Evolutionary conservation across 2,888 invertebrate genomes (phyloP), one percentile per base, ranked within the genome.

Genomic region (Stenodema calcarata): DNA sequence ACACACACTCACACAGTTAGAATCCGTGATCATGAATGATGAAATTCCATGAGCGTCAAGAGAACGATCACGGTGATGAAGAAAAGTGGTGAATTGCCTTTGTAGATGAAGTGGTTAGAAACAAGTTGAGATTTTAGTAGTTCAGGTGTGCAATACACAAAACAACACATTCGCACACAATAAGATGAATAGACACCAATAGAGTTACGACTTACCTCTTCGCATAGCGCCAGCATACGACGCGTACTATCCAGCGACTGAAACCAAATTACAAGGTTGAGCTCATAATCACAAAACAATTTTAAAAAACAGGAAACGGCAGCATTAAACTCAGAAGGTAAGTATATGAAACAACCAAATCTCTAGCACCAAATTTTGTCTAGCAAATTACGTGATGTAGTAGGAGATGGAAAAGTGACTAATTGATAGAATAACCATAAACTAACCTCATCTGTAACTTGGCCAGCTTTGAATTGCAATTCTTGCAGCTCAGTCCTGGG

Each of bases 211-310:
- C 47, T 86, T 86, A 96, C 96, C 96, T 97, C 97, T 92, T 97
- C 97, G 92, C 97, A 97, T 92, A 97, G 94, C 90, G 95, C 94
- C 93, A 97, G 94, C 97, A 97, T 97, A 90, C 97, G 96, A 91
- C 97, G 93, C 89, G 97, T 97, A 91, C 96, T 96, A 92, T 97
- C 97, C 94, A 97, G 92, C 82, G 97, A 97, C 97, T 96, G 94
- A 91, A 95, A 95, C 91, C 91, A 85, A 73, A 11, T 69, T 3
- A 12, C 35, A 35, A 35, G 7, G 2, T 2, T 35, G 35, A 35
- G 35, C 7, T 35, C 4, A 35, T 4, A 35, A 35, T n/a, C n/a
- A n/a, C n/a, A 35, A 7, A 2, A 35, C 7, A 4, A 35, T 35
- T 35, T 35, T 35, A 4, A 35, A 35, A 35, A 35, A 7, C 7